Base-by-base conservation (phyloP, 2,888 invertebrate species). In the Resseliella maxima region DNA sequence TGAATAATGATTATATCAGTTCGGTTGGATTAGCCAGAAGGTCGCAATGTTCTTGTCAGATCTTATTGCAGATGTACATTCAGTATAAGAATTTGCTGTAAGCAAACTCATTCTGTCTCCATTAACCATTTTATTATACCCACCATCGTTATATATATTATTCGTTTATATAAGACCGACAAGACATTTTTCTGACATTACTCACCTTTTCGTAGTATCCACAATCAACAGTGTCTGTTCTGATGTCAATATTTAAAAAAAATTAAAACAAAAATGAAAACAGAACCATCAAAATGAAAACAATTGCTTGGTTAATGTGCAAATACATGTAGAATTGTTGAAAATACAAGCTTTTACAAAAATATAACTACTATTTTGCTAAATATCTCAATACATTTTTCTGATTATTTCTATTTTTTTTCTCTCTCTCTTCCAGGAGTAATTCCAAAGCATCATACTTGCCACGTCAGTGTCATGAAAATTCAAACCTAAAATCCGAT, bases 371-470 rank as follows among this genome's bases (percentile, higher is more conserved):
- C n/a, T n/a, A 45, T 45, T n/a, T n/a, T n/a, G 2, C 8, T 50
- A 12, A 6, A 50, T 50, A 12, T 15, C 50, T 59, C 72, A 72
- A 31, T 5, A 72, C 59, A 59, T n/a, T 59, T 59, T 59, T 27
- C 6, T 72, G 15, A 31, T 27, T 15, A 35, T 83, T 83, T 38
- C 24, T 31, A 0, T n/a, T 83, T 38, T 36, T 83, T 38, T 21
- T 36, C 38, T 38, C 0, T 83, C 24, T 24, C 24, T 6, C 88
- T 92, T 93, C 27, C 92, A 95, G 95, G 92, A 95, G 94, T 89
- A 94, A 95, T 89, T 95, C 95, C 86, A 95, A 95, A 91, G 95
- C 95, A 88, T 95, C 95, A 87, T 95, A 95, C 90, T 91, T 95
- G 91, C 94, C 95, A 88, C 92, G 94, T 64, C 93, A 94, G 86